Evolutionary conservation across 2,113 vertebrate genomes (phyloP), one percentile per base, ranked within the genome.

Genomic region (Saguinus midas): DNA sequence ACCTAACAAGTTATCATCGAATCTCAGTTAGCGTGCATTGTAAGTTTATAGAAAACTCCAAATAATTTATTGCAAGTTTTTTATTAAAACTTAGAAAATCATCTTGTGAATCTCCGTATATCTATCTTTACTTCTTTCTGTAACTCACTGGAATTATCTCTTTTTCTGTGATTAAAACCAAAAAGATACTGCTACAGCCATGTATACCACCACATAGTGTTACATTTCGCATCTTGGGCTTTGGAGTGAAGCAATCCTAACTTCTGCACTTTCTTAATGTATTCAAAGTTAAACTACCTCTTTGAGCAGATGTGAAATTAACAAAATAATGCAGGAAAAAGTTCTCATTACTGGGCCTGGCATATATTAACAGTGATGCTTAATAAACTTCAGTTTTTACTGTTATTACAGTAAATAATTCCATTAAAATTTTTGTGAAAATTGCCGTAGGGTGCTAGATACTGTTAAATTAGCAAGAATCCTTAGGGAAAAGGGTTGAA

Each of bases 81-180:
- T 83, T 61, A 95, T 61, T 75, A 89, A 1, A 43, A 64, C 55
- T 64, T 88, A 18, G 3, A 79, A 37, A 83, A 92, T 93, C 35
- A 87, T 79, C n/a, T 90, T 94, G 17, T 2, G 43, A 78, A 91
- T 52, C 82, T 45, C 35, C 72, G 29, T 88, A 8, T 94, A 45
- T 61, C 6, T 75, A 58, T 50, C 13, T 35, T 73, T 58, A 64
- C 29, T 68, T 96, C 29, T 43, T 94, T 94, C 43, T 82, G n/a
- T 58, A 61, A 11, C 12, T 23, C 68, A 43, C 37, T 83, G 5
- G 37, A 93, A 82, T 96, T 75, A 87, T 48, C 61, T 93, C 48
- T 32, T 93, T 95, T 91, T 87, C 73, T 91, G 70, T n/a, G 6
- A 82, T 79, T 91, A 83, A 96, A 93, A 91, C 32, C 20, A 10